phyloP scores from a whole-genome alignment of 2,797 vertebrate genomes.

The Pogoniulus pusillus region DNA sequence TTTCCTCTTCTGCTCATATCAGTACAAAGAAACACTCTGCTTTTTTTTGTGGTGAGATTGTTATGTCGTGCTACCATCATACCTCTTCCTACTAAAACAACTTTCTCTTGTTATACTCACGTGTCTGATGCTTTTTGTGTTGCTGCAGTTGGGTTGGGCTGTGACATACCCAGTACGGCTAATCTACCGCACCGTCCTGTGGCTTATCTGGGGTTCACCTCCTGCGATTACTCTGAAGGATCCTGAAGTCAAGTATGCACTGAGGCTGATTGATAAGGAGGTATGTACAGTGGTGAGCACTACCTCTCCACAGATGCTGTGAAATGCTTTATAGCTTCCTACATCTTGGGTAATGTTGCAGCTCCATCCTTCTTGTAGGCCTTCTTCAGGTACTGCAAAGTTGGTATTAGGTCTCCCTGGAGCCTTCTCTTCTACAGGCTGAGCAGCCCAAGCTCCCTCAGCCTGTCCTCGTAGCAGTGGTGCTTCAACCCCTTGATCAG shows the following conservation, averaged over 20 bases:
- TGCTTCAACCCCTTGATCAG: too few relatives aligned
- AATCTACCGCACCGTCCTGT: slow-evolving; percentile 67
- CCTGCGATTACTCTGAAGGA: slow-evolving; percentile 90
- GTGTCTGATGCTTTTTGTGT: not conserved
- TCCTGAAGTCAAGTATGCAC: slow-evolving; percentile 88
- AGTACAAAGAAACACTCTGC: not conserved
- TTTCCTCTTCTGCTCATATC: not conserved
- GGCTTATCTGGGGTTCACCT: slow-evolving; percentile 74
- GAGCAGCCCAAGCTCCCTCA: too few relatives aligned
- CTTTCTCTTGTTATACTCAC: not conserved
- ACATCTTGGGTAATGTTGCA: not conserved
- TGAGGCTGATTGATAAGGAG: slow-evolving; percentile 92
- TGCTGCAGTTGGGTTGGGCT: slow-evolving; percentile 69
- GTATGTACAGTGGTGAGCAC: slow-evolving; percentile 52
- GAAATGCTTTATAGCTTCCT: not conserved
- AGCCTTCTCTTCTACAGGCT: too few relatives aligned
- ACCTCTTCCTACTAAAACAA: not conserved
- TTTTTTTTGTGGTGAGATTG: not conserved
- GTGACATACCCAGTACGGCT: slow-evolving; percentile 71
- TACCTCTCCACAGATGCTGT: rapidly evolving
- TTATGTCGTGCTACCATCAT: not conserved
- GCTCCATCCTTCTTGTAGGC: too few relatives aligned
- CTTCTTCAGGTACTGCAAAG: too few relatives aligned
- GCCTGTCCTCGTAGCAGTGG: too few relatives aligned
- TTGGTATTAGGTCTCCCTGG: too few relatives aligned